Conservation (phyloP, 2,113 vertebrate genomes). For the Noturus placidus region DNA sequence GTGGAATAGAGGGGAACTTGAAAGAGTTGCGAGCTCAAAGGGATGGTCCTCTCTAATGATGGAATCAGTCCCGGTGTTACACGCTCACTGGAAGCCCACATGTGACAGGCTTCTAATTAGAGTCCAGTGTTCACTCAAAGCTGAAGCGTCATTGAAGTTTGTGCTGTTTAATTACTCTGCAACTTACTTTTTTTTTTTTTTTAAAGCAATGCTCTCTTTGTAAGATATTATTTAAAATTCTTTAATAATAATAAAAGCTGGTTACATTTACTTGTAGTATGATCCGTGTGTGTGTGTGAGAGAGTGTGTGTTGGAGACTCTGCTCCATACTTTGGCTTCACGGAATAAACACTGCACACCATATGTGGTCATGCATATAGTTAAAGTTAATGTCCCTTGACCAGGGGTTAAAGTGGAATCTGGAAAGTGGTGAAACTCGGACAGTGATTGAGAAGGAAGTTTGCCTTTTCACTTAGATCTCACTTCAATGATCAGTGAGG, state of each 20-base stretch:
- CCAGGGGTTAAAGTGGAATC: not conserved
- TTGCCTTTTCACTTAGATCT: not conserved
- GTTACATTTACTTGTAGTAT: not conserved
- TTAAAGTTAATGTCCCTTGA: not conserved
- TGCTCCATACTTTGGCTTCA: not conserved
- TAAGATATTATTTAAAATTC: slow-evolving; percentile 16
- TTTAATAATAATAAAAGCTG: slow-evolving; percentile 20
- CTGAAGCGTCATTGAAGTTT: slow-evolving; percentile 54
- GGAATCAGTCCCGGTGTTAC: slow-evolving; percentile 61
- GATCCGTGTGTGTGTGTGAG: not conserved
- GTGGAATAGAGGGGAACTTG: slow-evolving; percentile 56
- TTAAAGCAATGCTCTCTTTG: slow-evolving; percentile 38
- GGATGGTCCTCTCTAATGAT: slow-evolving; percentile 65
- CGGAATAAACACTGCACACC: not conserved
- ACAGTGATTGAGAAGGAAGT: not conserved
- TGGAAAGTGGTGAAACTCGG: not conserved
- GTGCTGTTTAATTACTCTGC: slow-evolving; percentile 63
- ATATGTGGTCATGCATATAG: not conserved
- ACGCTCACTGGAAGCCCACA: slow-evolving; percentile 59
- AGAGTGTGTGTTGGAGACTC: not conserved
- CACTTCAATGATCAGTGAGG: not conserved
- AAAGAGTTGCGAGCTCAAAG: slow-evolving; percentile 67
- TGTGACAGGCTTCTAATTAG: slow-evolving; percentile 71
- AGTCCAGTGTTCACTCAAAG: slow-evolving; percentile 54
- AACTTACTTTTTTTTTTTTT: slow-evolving; percentile 49